Conservation (phyloP, 2,888 invertebrate species). For the Macroteleia sp. region DNA sequence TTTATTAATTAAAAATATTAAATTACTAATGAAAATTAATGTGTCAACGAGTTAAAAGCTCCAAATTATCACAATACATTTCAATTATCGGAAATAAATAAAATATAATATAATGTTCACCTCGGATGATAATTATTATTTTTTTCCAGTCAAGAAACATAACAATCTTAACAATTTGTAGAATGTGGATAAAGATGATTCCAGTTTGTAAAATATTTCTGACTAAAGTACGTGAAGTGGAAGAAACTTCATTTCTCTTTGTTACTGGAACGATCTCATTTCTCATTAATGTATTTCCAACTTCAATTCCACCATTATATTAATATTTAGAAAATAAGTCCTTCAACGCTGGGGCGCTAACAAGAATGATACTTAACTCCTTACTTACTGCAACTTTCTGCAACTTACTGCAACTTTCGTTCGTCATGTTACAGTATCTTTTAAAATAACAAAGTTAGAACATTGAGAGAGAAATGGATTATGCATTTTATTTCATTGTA, state of each 20-base stretch:
- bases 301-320: conserved; percentile 47
- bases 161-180: conserved; percentile 45
- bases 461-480: conserved; percentile 49
- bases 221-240: conserved; percentile 28
- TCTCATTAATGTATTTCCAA: conserved; percentile 48
- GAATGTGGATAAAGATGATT: conserved; percentile 18
- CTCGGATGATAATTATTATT: conserved; percentile 44
- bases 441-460: conserved; percentile 45
- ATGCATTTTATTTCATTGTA: conserved; percentile 10
- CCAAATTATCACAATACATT: no score
- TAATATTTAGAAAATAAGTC: conserved; percentile 52
- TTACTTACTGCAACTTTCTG: conserved; percentile 53
- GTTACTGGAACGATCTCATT: conserved; percentile 56
- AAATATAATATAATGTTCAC: no score
- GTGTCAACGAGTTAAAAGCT: no score
- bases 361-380: conserved; percentile 54
- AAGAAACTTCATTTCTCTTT: conserved; percentile 33
- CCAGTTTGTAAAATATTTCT: conserved; percentile 41
- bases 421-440: conserved; percentile 51
- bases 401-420: conserved; percentile 53
- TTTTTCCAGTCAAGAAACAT: conserved; percentile 20
- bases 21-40: no score
- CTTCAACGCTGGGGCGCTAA: conserved; percentile 42
- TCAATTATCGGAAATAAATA: no score
- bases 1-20: conserved; percentile 58